Percentiles rank a stretch among this genome's conserved stretches.
phyloP scores from a whole-genome alignment of 2,888 invertebrate genomes.

The Sesamia inferens region DNA sequence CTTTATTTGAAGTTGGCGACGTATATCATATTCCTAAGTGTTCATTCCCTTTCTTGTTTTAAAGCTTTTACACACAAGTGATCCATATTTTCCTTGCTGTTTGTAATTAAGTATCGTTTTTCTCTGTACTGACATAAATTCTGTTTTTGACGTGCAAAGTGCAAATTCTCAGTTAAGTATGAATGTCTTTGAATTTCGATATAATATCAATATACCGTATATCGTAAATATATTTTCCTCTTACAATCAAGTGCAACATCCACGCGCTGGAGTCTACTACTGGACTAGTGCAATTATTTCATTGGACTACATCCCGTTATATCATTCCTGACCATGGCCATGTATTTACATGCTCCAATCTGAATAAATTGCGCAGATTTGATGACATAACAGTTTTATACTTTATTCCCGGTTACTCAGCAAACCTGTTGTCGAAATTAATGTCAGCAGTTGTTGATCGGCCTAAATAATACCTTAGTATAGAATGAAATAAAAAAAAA shows the following conservation, averaged over 20 bases:
- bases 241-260: neutral
- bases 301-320: constrained; percentile 53
- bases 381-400: constrained; percentile 7
- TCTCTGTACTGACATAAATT: too few relatives aligned
- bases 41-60: neutral
- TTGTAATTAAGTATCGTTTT: neutral
- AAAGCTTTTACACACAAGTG: too few relatives aligned
- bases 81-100: too few relatives aligned
- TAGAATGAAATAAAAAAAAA: too few relatives aligned
- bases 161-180: too few relatives aligned
- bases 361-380: constrained; percentile 32
- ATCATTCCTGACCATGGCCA: constrained; percentile 25
- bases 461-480: too few relatives aligned
- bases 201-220: neutral
- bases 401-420: neutral
- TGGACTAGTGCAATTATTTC: constrained; percentile 42
- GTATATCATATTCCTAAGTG: neutral
- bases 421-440: neutral
- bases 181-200: neutral
- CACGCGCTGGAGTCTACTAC: neutral
- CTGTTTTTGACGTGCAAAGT: too few relatives aligned
- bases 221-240: neutral
- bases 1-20: too few relatives aligned
- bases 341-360: constrained; percentile 34
- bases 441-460: neutral